phyloP scores from a whole-genome alignment of 2,113 vertebrate species.

The Cochlearius cochlearius region DNA sequence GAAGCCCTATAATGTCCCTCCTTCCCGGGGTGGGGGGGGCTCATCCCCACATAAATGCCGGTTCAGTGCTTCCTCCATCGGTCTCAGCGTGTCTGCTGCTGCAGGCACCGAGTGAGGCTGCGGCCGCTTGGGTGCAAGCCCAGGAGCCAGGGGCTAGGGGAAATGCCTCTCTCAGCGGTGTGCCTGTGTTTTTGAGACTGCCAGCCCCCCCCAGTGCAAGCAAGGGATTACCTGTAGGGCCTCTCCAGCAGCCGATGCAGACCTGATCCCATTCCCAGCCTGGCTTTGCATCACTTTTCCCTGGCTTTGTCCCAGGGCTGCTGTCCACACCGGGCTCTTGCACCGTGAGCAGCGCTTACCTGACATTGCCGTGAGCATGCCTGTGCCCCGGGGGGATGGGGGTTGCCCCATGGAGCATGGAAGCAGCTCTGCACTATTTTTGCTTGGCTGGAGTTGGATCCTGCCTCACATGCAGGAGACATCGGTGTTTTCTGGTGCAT shows the following conservation, averaged over 20 bases:
- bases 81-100: neutral
- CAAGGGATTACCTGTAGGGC: neutral
- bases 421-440: neutral
- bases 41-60: neutral
- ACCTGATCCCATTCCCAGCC: neutral
- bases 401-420: accelerated
- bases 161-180: neutral
- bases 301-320: neutral
- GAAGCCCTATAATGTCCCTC: neutral
- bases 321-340: accelerated
- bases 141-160: neutral
- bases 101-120: neutral
- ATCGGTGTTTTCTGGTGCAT: accelerated
- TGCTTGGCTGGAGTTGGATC: neutral
- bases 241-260: neutral
- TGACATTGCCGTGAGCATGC: accelerated
- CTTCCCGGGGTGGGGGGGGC: accelerated
- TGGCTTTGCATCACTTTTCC: neutral
- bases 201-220: neutral
- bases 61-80: neutral
- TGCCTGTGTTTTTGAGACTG: neutral
- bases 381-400: accelerated
- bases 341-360: accelerated
- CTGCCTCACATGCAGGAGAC: neutral
- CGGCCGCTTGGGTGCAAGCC: neutral